Percentiles rank a stretch among this genome's conserved stretches.
Conservation (phyloP, 2,113 vertebrate species). For the Verasper variegatus region DNA sequence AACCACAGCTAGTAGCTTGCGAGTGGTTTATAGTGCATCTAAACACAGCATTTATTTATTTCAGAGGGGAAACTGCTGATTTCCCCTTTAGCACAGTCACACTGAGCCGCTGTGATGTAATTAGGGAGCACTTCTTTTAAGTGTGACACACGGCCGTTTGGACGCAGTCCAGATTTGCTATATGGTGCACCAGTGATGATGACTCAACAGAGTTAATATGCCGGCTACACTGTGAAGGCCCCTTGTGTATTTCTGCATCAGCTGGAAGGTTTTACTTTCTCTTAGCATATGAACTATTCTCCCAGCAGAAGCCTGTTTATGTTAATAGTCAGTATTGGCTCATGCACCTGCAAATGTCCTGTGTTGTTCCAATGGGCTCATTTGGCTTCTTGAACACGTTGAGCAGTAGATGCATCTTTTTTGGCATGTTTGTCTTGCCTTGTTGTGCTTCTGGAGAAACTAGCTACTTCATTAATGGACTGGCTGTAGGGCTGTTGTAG, state of each 20-base stretch:
- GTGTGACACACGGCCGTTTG: conserved; percentile 59
- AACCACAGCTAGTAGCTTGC: conserved; percentile 41
- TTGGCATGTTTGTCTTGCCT: too few relatives aligned
- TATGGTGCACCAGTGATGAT: conserved; percentile 48
- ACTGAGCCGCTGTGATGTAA: conserved; percentile 42
- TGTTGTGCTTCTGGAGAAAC: background rate
- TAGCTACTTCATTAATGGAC: background rate
- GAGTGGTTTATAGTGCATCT: conserved; percentile 29
- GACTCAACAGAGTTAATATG: conserved; percentile 58
- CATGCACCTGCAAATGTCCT: background rate
- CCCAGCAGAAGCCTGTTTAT: background rate
- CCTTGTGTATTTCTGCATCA: conserved; percentile 27
- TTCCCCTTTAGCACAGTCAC: conserved; percentile 32
- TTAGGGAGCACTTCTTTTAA: conserved; percentile 61
- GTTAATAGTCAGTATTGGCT: background rate
- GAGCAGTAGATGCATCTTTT: too few relatives aligned
- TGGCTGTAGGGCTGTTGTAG: too few relatives aligned
- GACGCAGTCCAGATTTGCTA: conserved; percentile 53
- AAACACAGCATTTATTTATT: conserved; percentile 42
- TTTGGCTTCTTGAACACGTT: background rate
- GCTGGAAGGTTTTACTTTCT: conserved; percentile 15
- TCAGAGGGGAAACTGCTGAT: conserved; percentile 6
- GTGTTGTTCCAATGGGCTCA: too few relatives aligned
- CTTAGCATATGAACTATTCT: background rate
- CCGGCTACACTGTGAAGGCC: conserved; percentile 22